These are phyloP conservation scores for Monochamus saltuarius DNA, from an alignment of 1,140 invertebrate species.

Conservation along the genomic window DNA sequence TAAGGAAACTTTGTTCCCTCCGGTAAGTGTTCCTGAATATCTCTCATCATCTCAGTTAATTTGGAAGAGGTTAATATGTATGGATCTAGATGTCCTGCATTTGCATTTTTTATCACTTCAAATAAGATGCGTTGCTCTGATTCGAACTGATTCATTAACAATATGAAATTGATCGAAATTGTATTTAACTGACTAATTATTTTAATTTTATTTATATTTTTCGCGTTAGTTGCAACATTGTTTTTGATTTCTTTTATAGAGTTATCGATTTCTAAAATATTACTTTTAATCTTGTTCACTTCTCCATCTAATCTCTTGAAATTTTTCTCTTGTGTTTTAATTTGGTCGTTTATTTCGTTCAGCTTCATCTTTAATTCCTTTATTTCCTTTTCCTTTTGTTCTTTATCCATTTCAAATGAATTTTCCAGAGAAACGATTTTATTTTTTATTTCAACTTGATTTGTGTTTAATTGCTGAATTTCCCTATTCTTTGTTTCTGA, in stretches of 20 bases:
- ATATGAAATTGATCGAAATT: neutral
- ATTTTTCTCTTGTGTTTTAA: neutral
- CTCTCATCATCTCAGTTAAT: neutral
- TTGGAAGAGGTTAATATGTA: conserved; percentile 8
- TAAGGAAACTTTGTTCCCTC: conserved; percentile 8
- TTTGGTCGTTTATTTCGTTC: neutral
- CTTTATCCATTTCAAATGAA: neutral
- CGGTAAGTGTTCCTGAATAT: conserved; percentile 1
- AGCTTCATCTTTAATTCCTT: conserved; percentile 1
- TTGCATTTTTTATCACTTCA: conserved; percentile 4
- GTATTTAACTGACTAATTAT: neutral
- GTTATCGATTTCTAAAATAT: neutral
- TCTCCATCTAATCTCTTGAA: neutral
- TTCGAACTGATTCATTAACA: conserved; percentile 7
- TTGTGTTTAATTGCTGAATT: neutral
- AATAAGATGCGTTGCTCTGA: conserved; percentile 2
- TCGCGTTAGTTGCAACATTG: neutral
- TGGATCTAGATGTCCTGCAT: conserved; percentile 3
- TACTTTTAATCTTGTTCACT: neutral
- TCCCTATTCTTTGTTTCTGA: neutral
- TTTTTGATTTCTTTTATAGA: neutral
- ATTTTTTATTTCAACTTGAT: neutral
- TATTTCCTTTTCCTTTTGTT: conserved; percentile 1
- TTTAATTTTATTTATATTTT: neutral
- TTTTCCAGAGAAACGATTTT: neutral